These are phyloP conservation scores for Danio choprae DNA, from an alignment of 2,797 vertebrate species.

Conservation along the genomic window DNA sequence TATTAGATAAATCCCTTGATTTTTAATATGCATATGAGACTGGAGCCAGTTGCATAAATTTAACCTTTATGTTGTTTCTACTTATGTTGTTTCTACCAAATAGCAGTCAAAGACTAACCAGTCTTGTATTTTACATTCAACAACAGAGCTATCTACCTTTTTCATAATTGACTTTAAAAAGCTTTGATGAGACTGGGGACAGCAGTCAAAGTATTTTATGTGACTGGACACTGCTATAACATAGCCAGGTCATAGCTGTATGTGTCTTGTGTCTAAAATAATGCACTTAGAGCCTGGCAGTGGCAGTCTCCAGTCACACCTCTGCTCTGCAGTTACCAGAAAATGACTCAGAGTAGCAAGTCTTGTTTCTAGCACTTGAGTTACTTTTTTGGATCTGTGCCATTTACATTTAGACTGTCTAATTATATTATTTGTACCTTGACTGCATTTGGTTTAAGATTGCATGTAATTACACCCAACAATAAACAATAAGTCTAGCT, in stretches of 20 bases:
- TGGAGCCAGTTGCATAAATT: no score
- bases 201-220: no score
- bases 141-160: no score
- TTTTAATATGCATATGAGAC: no score
- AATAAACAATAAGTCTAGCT: conserved; percentile 9
- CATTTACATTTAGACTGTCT: conserved; percentile 34
- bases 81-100: no score
- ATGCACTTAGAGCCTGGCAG: neutral
- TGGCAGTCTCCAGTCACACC: neutral
- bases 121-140: no score
- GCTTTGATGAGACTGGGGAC: no score
- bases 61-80: no score
- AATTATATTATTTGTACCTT: conserved; percentile 34
- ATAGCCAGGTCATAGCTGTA: neutral
- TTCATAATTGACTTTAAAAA: no score
- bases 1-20: no score
- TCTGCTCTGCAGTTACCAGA: neutral
- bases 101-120: no score
- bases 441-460: conserved; percentile 12
- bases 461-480: conserved; percentile 11
- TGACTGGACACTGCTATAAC: neutral
- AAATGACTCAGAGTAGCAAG: conserved; percentile 18
- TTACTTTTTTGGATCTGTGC: conserved; percentile 2
- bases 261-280: neutral
- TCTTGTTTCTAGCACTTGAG: neutral